These are phyloP conservation scores for Myrmophylax atrothorax DNA, from an alignment of 2,113 vertebrate genomes.

Conservation along the genomic window DNA sequence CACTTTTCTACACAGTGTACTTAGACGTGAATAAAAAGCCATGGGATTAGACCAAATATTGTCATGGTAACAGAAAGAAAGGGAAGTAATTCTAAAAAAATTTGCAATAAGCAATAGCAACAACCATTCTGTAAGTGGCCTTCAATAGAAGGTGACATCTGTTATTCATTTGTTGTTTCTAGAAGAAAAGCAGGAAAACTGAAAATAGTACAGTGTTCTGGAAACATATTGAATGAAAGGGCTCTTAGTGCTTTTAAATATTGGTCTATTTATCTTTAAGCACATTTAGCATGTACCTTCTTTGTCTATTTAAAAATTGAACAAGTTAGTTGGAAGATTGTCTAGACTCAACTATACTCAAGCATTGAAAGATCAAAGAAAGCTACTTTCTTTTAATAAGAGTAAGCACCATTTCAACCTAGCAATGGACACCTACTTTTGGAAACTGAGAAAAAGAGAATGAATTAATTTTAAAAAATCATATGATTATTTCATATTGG, in stretches of 20 bases:
- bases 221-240: slow-evolving; percentile 73
- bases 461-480: background rate
- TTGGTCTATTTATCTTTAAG: slow-evolving; percentile 63
- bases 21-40: slow-evolving; percentile 27
- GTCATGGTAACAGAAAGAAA: slow-evolving; percentile 76
- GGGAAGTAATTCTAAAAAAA: slow-evolving; percentile 64
- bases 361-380: slow-evolving; percentile 65
- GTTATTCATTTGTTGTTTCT: slow-evolving; percentile 79
- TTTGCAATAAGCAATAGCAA: slow-evolving; percentile 73
- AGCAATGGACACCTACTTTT: background rate
- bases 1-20: slow-evolving; percentile 61
- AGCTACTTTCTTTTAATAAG: slow-evolving; percentile 1
- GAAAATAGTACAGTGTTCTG: slow-evolving; percentile 74
- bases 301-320: slow-evolving; percentile 67
- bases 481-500: background rate
- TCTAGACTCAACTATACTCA: slow-evolving; percentile 53
- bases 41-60: slow-evolving; percentile 72
- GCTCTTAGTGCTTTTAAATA: slow-evolving; percentile 65
- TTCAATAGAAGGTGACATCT: slow-evolving; percentile 76
- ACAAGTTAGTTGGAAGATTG: slow-evolving; percentile 39
- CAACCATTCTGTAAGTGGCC: slow-evolving; percentile 69
- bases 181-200: slow-evolving; percentile 75
- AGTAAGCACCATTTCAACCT: background rate
- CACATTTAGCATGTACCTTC: slow-evolving; percentile 54
- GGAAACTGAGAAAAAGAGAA: background rate